Base-by-base conservation (phyloP, 2,888 invertebrate genomes). In the Diadegma fenestrale region DNA sequence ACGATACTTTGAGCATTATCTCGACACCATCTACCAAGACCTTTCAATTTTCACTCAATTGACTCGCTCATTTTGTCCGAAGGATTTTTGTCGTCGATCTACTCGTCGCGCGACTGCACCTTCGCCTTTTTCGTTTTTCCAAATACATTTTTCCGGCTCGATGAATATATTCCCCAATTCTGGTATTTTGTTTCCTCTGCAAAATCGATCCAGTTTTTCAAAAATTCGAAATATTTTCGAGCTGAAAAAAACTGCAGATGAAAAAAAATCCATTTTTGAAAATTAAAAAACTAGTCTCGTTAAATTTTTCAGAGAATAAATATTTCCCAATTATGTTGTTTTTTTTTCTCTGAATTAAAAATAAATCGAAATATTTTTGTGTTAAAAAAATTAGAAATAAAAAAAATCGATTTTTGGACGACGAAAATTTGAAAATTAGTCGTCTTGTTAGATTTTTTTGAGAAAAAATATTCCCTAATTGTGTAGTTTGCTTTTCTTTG, bases 1-100 rank as follows among this genome's bases (percentile, higher is more conserved):
- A 73, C 68, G 83, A 76, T 45, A 75, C 54, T 66, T 37, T 14
- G 33, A 48, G n/a, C n/a, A 51, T 82, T 69, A 80, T 79, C 82
- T 45, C 0, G 64, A 79, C 85, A 85, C 78, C 54, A 85, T 85
- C 82, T 61, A 45, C 78, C 14, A 64, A 48, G 58, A 64, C 64
- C 82, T 79, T 79, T 82, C 69, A 64, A 69, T 82, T 79, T 64
- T 69, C 78, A 63, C 43, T 71, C 51, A 45, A 71, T 78, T 72
- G 78, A 85, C 61, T 10, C 19, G 41, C 73, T 85, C 63, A 77
- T 82, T 81, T 81, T 58, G 68, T 51, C 58, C 37, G 51, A 48
- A 22, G 41, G 41, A 22, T 68, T 43, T 77, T 26, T 37, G 14
- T 61, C 51, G 43, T 66, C 48, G 33, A 68, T 43, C 58, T 30